Evolutionary conservation across 2,888 invertebrate species (phyloP).

Genomic region (Lasioglossum oenotherae): DNA sequence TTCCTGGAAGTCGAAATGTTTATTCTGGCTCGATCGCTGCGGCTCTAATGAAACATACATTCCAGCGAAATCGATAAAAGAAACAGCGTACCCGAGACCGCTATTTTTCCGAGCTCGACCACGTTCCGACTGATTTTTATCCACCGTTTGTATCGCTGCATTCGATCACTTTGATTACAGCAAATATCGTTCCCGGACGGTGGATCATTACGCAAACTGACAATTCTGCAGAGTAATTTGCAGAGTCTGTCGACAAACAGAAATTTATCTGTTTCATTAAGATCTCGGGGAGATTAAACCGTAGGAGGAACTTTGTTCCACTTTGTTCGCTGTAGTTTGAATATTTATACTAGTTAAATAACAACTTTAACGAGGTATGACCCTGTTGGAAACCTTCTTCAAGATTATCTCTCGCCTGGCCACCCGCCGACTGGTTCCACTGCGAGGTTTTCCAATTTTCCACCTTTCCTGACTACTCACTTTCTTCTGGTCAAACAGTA

Average conservation of each 20-base stretch:
- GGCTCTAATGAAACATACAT: neutral
- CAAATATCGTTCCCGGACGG: neutral
- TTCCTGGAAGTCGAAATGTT: neutral
- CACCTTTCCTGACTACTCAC: neutral
- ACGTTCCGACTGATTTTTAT: neutral
- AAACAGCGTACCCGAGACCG: neutral
- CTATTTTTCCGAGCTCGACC: neutral
- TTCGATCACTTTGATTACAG: neutral
- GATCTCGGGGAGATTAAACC: neutral
- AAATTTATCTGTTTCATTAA: slow-evolving; percentile 4
- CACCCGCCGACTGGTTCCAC: neutral
- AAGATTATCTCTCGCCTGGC: neutral
- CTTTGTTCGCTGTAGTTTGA: neutral
- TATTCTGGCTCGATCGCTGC: neutral
- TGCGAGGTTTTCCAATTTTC: neutral
- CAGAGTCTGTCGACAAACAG: neutral
- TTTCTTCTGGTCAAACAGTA: neutral
- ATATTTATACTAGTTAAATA: neutral
- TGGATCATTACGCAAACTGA: neutral
- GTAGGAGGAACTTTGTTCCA: neutral
- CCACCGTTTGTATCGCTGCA: neutral
- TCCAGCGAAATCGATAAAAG: neutral
- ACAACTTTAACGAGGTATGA: neutral
- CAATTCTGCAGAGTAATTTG: neutral
- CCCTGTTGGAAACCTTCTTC: neutral